phyloP scores from a whole-genome alignment of 2,888 invertebrate species.

The Cephus nigrinus region DNA sequence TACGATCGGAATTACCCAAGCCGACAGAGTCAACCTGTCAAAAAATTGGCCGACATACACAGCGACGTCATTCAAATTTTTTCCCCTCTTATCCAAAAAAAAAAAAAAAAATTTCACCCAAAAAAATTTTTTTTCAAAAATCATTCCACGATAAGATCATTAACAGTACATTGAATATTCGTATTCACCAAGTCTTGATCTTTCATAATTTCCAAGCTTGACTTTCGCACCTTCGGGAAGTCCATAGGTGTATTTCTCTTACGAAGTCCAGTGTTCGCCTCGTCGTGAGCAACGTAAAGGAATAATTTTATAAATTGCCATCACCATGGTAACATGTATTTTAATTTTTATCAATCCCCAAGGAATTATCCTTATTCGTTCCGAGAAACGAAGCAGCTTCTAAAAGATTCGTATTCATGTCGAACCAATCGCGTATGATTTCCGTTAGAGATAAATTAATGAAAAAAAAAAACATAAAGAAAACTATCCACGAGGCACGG shows the following conservation, averaged over 20 bases:
- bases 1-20: not conserved
- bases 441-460: too few species aligned
- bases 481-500: not conserved
- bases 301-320: not conserved
- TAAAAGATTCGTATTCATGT: not conserved
- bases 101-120: not conserved
- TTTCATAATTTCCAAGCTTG: not conserved
- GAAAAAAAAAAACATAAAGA: too few species aligned
- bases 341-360: not conserved
- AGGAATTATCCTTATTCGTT: not conserved
- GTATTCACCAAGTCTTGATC: not conserved
- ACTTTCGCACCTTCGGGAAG: not conserved
- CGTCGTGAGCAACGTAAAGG: not conserved
- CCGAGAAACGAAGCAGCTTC: not conserved
- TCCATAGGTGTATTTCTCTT: not conserved
- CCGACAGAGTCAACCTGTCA: not conserved
- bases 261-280: not conserved
- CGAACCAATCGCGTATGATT: too few species aligned
- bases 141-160: not conserved
- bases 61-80: not conserved
- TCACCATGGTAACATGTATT: not conserved
- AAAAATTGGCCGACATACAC: not conserved
- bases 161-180: not conserved
- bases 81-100: not conserved
- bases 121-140: not conserved